Evolutionary conservation across 2,113 vertebrate genomes (phyloP), one percentile per base, ranked within the genome.

Genomic region (Speoplatyrhinus poulsoni): DNA sequence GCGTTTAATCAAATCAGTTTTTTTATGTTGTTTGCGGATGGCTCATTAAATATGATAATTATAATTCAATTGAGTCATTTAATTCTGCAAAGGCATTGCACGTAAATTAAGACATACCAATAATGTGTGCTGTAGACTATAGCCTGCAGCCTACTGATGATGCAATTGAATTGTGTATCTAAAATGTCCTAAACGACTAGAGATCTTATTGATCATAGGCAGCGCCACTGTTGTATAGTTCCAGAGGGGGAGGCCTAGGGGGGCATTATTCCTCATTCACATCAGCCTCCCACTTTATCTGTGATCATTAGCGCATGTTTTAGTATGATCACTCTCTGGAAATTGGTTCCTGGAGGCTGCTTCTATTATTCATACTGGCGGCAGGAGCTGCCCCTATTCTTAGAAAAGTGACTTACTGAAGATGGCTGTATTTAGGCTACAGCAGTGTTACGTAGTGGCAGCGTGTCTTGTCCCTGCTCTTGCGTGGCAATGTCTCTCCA

Each of bases 281-380:
- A 75, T 63, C 79, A 77, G 74, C 67, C 77, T 79, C 72, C 86
- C 80, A 71, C 82, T 79, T 85, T 82, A 82, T 88, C 82, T 82
- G 72, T 88, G 82, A 92, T 90, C 82, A 88, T 85, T 85, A 78
- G 81, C 71, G 65, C 59, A 56, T 83, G 79, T 82, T 83, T 85
- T 74, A 85, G 67, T 78, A 89, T 85, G 80, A 89, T 87, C 80
- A 72, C 75, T 82, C 72, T 72, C 73, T 89, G 79, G 82, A 90
- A 86, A 91, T 87, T 81, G 87, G 84, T 80, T 92, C 81, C 84
- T 83, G 81, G 73, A 87, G 88, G 83, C 84, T 70, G 76, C 79
- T 81, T 90, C 75, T 79, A 92, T 92, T 91, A 92, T 91, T 91
- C 85, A 92, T 90, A 82, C 65, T 74, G 76, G 76, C 75, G 85